Evolutionary conservation across 1,140 invertebrate genomes (phyloP).

Genomic region (Heterodera carotae): DNA sequence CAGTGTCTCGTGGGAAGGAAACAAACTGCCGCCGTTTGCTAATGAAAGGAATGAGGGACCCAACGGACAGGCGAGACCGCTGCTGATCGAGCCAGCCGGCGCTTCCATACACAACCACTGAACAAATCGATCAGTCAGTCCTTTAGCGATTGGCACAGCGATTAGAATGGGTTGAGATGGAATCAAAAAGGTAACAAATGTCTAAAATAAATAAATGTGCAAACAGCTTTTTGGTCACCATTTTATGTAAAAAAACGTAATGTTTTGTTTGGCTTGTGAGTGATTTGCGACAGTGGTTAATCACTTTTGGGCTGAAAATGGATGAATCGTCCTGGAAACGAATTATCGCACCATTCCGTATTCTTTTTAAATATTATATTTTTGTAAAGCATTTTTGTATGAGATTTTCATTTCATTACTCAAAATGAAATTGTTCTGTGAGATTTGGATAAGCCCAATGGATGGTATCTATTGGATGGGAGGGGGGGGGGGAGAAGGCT

Average conservation of each 20-base stretch:
- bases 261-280: neutral
- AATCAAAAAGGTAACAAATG: too few species aligned
- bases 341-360: neutral
- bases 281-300: neutral
- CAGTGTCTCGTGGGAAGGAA: neutral
- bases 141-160: neutral
- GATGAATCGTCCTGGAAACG: neutral
- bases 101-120: neutral
- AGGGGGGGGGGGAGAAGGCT: neutral
- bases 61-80: neutral
- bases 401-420: neutral
- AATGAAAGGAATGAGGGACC: neutral
- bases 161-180: neutral
- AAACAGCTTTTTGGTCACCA: neutral
- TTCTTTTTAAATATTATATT: neutral
- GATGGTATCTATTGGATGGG: neutral
- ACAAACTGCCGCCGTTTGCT: too few species aligned
- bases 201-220: neutral
- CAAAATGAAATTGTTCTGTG: neutral
- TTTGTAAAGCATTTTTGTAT: neutral
- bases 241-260: neutral
- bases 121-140: neutral
- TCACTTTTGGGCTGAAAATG: neutral
- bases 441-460: slow-evolving; percentile 2
- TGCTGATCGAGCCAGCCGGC: neutral